A percentile compares a stretch with the other conserved stretches of the same genome.
Conservation (phyloP, 2,113 vertebrate genomes). For the Rana temporaria region DNA sequence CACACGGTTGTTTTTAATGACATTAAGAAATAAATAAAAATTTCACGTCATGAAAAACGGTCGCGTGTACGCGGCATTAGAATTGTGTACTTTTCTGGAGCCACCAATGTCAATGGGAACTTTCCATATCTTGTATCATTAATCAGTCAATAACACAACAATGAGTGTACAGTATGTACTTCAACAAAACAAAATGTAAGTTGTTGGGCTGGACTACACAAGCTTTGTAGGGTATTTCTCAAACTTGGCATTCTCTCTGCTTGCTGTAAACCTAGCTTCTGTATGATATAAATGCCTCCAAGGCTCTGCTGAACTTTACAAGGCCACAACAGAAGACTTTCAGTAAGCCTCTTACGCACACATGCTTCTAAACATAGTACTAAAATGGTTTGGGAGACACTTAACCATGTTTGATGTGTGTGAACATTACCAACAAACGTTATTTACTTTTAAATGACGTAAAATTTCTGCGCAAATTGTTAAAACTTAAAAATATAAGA, state of each 20-base stretch:
- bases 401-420: neutral
- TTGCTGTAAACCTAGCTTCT: neutral
- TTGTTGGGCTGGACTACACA: neutral
- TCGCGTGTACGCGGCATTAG: too few species aligned
- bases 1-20: too few species aligned
- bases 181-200: neutral
- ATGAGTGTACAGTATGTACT: neutral
- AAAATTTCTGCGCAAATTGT: too few species aligned
- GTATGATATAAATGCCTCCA: slow-evolving; percentile 4
- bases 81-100: too few species aligned
- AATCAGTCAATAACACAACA: neutral
- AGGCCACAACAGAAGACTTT: neutral
- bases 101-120: too few species aligned
- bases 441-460: too few species aligned
- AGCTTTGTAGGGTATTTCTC: neutral
- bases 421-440: too few species aligned
- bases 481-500: too few species aligned
- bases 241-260: neutral
- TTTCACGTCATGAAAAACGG: too few species aligned
- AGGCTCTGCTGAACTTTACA: slow-evolving; percentile 28
- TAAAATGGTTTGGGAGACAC: neutral
- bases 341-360: slow-evolving; percentile 15
- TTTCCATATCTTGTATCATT: too few species aligned
- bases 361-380: slow-evolving; percentile 16
- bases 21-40: too few species aligned